Evolutionary conservation across 2,888 invertebrate species (phyloP), one percentile per base, ranked within the genome.

Genomic region (Ashinkailepas kermadecensis): DNA sequence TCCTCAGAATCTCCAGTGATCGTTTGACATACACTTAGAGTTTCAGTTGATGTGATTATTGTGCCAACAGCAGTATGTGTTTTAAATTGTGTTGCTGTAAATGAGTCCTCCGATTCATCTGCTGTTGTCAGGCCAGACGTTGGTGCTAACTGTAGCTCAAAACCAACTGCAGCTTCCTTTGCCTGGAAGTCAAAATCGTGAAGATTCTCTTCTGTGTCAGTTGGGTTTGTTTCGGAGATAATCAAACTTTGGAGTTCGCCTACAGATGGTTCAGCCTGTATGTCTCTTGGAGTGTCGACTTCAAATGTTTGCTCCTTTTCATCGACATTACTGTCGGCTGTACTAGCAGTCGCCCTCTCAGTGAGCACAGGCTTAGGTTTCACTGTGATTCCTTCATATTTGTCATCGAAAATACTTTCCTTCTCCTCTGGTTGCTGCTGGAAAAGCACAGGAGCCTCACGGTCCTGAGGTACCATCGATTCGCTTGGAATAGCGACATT

Each of bases 331-430:
- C 13, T 54, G 12, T 74, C 54, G 8, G 39, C 18, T 1, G 54
- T 74, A 54, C 4, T 54, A 3, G 18, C 74, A 13, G 74, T 58
- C 56, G 57, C 58, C 23, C 57, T 57, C n/a, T 78, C 74, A 9
- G 74, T 74, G 13, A 74, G 54, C 23, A 78, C 78, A 4, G 78
- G n/a, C 15, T 78, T 78, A 8, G 78, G 78, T 58, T 78, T 78
- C 1, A 78, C n/a, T 11, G 78, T 78, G 23, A 58, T 21, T 18
- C 58, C 78, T 21, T 78, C 58, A 12, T 13, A 78, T 21, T 78
- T 58, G 56, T 23, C 78, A 1, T 18, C 8, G 15, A 78, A 58
- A 4, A 58, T 23, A 23, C 7, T 23, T 11, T 78, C 78, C 23
- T 74, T 74, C 21, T 74, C 74, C 13, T 74, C 74, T 7, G 74